Percentiles rank a stretch among this genome's conserved stretches.
Conservation (phyloP, 2,888 invertebrate species). For the Scelioninae gen. 1 region DNA sequence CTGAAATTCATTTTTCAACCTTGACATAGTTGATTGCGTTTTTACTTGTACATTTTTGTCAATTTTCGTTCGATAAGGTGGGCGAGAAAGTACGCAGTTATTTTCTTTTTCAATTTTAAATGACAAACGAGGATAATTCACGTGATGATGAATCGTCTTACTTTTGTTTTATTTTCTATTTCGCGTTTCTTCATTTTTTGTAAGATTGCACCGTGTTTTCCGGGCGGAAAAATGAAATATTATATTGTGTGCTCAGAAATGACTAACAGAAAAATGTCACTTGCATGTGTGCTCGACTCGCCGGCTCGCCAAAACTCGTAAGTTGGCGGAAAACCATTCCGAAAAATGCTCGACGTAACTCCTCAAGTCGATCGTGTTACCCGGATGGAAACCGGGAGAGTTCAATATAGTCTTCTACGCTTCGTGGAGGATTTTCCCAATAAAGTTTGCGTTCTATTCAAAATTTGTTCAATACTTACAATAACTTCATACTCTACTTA, state of each 20-base stretch:
- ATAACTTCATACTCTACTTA: slow-evolving; percentile 62
- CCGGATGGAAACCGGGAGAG: slow-evolving; percentile 65
- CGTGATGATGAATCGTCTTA: slow-evolving; percentile 55
- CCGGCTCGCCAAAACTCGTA: slow-evolving; percentile 68
- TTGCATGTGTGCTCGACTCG: slow-evolving; percentile 63
- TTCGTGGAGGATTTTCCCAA: slow-evolving; percentile 62
- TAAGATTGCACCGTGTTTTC: slow-evolving; percentile 62
- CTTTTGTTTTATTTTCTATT: slow-evolving; percentile 56
- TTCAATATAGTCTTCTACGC: slow-evolving; percentile 69
- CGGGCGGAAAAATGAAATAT: slow-evolving; percentile 69
- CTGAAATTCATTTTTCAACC: slow-evolving; percentile 55
- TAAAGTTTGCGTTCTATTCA: slow-evolving; percentile 63
- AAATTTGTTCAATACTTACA: slow-evolving; percentile 67
- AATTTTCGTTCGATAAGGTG: slow-evolving; percentile 43
- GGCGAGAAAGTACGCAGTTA: slow-evolving; percentile 33
- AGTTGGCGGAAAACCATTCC: slow-evolving; percentile 68
- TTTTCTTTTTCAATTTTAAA: slow-evolving; percentile 64
- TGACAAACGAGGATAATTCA: slow-evolving; percentile 69
- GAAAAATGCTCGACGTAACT: slow-evolving; percentile 69
- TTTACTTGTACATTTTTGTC: slow-evolving; percentile 59
- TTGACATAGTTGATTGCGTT: slow-evolving; percentile 44
- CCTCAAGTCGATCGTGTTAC: slow-evolving; percentile 67
- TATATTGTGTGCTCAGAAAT: slow-evolving; percentile 67
- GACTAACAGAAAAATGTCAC: slow-evolving; percentile 70
- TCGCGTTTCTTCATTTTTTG: slow-evolving; percentile 42